A percentile compares a stretch with the other conserved stretches of the same genome.
Evolutionary conservation across 2,888 invertebrate genomes (phyloP).

Genomic region (Brenthis daphne): DNA sequence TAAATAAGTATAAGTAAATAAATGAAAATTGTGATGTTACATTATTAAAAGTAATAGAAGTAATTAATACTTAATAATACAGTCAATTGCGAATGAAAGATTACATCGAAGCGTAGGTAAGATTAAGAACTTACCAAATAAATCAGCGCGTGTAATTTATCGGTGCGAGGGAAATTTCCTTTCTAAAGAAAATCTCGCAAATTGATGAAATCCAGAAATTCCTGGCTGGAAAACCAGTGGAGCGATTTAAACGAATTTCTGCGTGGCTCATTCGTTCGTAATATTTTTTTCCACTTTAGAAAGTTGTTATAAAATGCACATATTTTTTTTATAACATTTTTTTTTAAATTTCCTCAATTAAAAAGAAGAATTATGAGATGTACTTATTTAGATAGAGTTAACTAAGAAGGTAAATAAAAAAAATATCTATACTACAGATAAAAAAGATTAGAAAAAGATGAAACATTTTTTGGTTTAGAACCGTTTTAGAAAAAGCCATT

Average conservation of each 20-base stretch:
- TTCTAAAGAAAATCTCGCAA: conserved; percentile 62
- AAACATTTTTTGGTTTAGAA: too few relatives aligned
- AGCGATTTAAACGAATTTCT: conserved; percentile 54
- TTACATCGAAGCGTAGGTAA: conserved; percentile 30
- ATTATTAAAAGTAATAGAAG: not conserved
- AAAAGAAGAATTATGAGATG: too few relatives aligned
- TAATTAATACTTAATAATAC: conserved; percentile 23
- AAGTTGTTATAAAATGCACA: conserved; percentile 20
- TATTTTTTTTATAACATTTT: not conserved
- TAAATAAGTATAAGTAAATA: not conserved
- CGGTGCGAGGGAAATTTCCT: conserved; percentile 58
- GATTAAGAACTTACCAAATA: conserved; percentile 67
- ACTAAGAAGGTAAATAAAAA: too few relatives aligned
- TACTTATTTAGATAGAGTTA: too few relatives aligned
- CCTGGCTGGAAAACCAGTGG: conserved; percentile 51
- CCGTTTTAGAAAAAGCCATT: not conserved
- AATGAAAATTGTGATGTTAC: not conserved
- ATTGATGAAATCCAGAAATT: conserved; percentile 72
- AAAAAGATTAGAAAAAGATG: too few relatives aligned
- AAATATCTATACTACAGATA: too few relatives aligned
- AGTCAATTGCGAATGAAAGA: conserved; percentile 23
- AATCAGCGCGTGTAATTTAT: conserved; percentile 71
- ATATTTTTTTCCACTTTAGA: conserved; percentile 25
- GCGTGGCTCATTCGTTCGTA: conserved; percentile 42
- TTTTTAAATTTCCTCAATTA: too few relatives aligned